Base-by-base conservation (phyloP, 2,113 vertebrate species). In the Phodopus roborovskii region DNA sequence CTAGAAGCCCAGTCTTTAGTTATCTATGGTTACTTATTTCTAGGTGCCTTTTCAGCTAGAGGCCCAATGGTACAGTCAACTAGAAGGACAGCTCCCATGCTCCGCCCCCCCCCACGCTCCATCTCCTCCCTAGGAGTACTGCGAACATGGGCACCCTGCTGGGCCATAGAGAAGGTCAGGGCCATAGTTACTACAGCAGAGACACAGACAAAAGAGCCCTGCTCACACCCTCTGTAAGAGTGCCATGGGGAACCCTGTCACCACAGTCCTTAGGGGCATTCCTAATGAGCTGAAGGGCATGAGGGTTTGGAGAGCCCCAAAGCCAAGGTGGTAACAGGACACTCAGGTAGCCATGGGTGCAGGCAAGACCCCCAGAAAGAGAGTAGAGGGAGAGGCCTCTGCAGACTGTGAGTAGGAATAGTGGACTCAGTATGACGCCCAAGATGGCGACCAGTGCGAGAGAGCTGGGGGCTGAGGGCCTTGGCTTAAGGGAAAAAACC, bases 21-120 rank as follows among this genome's bases (percentile, higher is more conserved):
- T n/a, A 56, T 45, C 2, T n/a, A 56, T 45, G 1, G 4, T 0
- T 24, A 17, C n/a, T 28, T 2, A 0, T 19, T 36, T 30, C 36
- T n/a, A 26, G 16, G 26, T 36, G 42, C 68, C 28, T 20, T 83
- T 16, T 20, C 60, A 56, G 70, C 77, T 20, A 36, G 75, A 19
- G 19, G 26, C 48, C 83, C 30, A 3, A 3, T 11, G 19, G 53
- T 22, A 12, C n/a, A 42, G 48, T 26, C 26, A 12, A 24, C 28
- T 5, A 24, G 70, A 42, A 7, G 28, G 74, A 26, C 58, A 6
- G 3, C 45, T 45, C 45, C 45, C 45, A 45, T 45, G 45, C 45
- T 45, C 45, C 45, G 45, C 6, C 45, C 45, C 6, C 45, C 45
- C 1, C 0, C 50, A 42, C 0, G 15, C 19, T 13, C 68, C 39